Evolutionary conservation across 1,140 invertebrate species (phyloP).

Genomic region (Callitettix versicolor): DNA sequence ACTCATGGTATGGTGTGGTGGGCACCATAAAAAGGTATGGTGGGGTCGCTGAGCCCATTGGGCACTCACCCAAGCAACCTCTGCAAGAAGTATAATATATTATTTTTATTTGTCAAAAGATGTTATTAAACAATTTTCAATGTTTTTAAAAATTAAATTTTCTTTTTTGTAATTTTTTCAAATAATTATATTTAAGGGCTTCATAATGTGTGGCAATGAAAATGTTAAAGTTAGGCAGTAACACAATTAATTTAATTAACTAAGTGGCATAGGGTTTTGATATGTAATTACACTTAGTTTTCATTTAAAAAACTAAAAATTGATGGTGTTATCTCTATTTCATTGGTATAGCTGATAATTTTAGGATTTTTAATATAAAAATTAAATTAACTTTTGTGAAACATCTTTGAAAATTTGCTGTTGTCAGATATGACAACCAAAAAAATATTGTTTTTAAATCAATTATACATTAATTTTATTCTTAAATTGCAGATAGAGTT

Average conservation of each 20-base stretch:
- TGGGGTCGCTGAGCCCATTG: too few species aligned
- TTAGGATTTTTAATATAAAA: background rate
- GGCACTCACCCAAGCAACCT: background rate
- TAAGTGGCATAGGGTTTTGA: too few species aligned
- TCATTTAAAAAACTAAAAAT: background rate
- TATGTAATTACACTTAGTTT: background rate
- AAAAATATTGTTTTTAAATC: too few species aligned
- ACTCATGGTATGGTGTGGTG: too few species aligned
- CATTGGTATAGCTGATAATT: background rate
- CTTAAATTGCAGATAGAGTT: slow-evolving; percentile 39
- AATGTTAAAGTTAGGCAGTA: too few species aligned
- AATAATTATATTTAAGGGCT: too few species aligned
- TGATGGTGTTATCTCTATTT: background rate
- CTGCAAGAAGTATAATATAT: background rate
- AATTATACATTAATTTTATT: background rate
- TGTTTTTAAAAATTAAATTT: background rate
- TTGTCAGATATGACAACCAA: background rate
- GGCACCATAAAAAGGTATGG: background rate
- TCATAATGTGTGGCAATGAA: too few species aligned
- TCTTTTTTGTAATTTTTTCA: too few species aligned
- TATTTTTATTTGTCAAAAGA: background rate
- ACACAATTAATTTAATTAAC: too few species aligned
- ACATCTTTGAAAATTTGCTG: background rate
- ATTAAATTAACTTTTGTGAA: background rate
- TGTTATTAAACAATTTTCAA: background rate